Evolutionary conservation across 1,140 invertebrate species (phyloP).

Genomic region (Zaprionus kolodkinae): DNA sequence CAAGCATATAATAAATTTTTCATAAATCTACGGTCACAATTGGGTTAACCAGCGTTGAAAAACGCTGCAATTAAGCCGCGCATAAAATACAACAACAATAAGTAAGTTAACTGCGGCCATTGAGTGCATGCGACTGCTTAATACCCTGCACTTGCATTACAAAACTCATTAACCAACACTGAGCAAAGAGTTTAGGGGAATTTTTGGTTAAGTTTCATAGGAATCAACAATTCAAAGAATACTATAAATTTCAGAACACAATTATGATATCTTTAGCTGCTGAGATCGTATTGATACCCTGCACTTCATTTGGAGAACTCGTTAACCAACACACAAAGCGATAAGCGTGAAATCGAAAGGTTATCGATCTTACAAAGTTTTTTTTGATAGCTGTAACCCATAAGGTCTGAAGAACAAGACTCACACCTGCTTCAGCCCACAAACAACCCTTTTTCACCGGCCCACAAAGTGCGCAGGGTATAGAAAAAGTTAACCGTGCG

Average conservation of each 20-base stretch:
- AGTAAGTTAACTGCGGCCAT: not conserved
- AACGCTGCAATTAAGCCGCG: slow-evolving; percentile 71
- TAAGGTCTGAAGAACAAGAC: too few species aligned
- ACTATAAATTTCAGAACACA: too few species aligned
- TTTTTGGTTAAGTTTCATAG: not conserved
- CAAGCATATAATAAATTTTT: slow-evolving; percentile 75
- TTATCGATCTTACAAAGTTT: too few species aligned
- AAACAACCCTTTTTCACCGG: not conserved
- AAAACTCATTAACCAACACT: not conserved
- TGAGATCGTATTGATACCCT: too few species aligned
- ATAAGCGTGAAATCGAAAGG: too few species aligned
- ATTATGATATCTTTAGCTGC: too few species aligned
- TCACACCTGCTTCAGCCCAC: too few species aligned
- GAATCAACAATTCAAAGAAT: too few species aligned
- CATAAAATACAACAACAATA: slow-evolving; percentile 55
- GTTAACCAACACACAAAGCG: too few species aligned
- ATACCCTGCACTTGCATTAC: not conserved
- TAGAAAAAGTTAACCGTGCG: slow-evolving; percentile 16
- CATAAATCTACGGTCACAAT: slow-evolving; percentile 74
- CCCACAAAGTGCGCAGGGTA: not conserved
- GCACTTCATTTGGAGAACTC: too few species aligned
- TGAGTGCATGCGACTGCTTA: not conserved
- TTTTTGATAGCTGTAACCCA: too few species aligned
- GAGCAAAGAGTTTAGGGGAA: not conserved
- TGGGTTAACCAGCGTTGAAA: slow-evolving; percentile 77